Evolutionary conservation across 2,797 vertebrate species (phyloP).

Genomic region (Aselliscus stoliczkanus): DNA sequence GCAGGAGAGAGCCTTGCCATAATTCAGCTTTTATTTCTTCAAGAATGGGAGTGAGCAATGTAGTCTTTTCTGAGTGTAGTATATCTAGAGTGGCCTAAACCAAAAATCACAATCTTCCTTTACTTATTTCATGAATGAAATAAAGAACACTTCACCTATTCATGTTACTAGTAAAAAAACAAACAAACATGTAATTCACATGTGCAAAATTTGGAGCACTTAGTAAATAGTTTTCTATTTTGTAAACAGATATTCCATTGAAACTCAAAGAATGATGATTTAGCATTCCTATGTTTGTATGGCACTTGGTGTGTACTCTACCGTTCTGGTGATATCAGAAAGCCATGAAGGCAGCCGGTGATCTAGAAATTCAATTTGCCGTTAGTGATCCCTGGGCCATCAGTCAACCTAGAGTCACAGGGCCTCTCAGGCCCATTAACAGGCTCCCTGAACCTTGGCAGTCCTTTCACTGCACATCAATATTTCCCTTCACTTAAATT

Average conservation of each 20-base stretch:
- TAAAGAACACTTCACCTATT: not conserved
- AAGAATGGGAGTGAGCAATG: not conserved
- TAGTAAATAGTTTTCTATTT: conserved; percentile 17
- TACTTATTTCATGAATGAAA: not conserved
- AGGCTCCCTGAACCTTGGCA: not conserved
- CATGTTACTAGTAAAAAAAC: not conserved
- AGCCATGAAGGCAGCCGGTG: not conserved
- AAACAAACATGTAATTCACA: not conserved
- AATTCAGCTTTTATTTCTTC: conserved; percentile 15
- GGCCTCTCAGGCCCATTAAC: conserved; percentile 24
- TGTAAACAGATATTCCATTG: not conserved
- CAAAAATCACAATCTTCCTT: not conserved
- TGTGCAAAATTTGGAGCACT: conserved; percentile 15
- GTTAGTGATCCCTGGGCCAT: conserved; percentile 17
- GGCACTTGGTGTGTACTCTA: not conserved
- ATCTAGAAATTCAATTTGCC: conserved; percentile 52
- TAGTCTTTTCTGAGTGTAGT: not conserved
- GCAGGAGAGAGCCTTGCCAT: not conserved
- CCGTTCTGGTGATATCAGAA: conserved; percentile 5
- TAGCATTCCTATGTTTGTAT: not conserved
- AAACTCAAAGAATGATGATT: not conserved
- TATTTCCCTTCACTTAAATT: conserved; percentile 32
- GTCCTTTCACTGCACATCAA: not conserved
- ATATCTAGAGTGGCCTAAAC: not conserved
- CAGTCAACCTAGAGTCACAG: conserved; percentile 35